Base-by-base conservation (phyloP, 2,797 vertebrate species). In the Schizothorax lantsangensis region DNA sequence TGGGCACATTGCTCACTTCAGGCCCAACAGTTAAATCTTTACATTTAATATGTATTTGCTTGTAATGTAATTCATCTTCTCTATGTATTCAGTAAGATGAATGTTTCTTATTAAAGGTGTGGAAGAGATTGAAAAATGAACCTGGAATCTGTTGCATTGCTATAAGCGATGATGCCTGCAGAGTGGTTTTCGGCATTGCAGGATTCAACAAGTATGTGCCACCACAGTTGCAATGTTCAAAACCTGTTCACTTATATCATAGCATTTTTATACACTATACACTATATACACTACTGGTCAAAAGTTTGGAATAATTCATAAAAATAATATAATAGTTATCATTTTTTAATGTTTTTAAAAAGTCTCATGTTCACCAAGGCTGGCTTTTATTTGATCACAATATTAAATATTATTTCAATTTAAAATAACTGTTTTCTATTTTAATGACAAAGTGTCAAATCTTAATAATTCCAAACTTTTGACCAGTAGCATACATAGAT, bases 111-210 rank as follows among this genome's bases (percentile, higher is more conserved):
- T 43, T 47, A 69, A 49, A 95, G 92, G 90, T 95, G 80, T 89
- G 89, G 84, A 95, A 92, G 79, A 88, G 87, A 87, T 68, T 93
- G 88, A 91, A 86, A 92, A 93, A 94, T 30, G 84, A 94, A 71
- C 85, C 92, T 78, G 91, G 92, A 71, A 90, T 93, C 7, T 95
- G 94, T 77, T 95, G 92, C 68, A 79, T 93, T 38, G 93, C 92
- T 26, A 81, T 94, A 83, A 93, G 88, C 26, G 88, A 89, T 33
- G 54, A 88, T 26, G 92, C 90, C 59, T 91, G 75, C 86, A 91
- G 91, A 88, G 91, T 88, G 17, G 90, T 69, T 23, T 95, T 95
- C 87, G 91, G 91, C 66, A 90, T 93, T 73, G 49, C 81, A 45
- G 89, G 91, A 74, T 88, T 89, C 90, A 95, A 94, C 73, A 90